Percentiles rank a stretch among this genome's conserved stretches.
These are phyloP conservation scores for Thryonomys swinderianus DNA, from an alignment of 2,113 vertebrate genomes.

Conservation along the genomic window DNA sequence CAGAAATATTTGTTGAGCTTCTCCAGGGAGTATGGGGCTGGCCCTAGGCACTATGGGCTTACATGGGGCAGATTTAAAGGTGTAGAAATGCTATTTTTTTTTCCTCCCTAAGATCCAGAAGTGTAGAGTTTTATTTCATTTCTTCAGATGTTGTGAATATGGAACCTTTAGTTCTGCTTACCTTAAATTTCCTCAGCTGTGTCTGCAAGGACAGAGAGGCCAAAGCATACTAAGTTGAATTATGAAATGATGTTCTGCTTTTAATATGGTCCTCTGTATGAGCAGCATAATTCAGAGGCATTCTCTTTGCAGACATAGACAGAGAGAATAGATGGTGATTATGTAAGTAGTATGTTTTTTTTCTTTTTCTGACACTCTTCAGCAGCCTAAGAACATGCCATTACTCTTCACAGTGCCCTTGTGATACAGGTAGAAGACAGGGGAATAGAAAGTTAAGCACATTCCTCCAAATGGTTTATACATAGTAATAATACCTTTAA, in stretches of 20 bases:
- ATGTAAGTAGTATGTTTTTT: neutral
- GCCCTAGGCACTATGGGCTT: slow-evolving; percentile 4
- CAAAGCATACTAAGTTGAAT: neutral
- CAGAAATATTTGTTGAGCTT: slow-evolving; percentile 66
- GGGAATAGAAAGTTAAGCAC: neutral
- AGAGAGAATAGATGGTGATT: slow-evolving; percentile 61
- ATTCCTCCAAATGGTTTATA: neutral
- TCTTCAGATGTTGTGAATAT: slow-evolving; percentile 21
- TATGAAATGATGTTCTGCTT: neutral
- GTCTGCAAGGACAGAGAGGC: slow-evolving; percentile 34
- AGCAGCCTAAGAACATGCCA: neutral
- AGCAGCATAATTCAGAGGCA: neutral
- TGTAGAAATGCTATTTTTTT: neutral
- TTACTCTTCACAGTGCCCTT: neutral
- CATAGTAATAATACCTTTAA: neutral
- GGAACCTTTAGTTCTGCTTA: slow-evolving; percentile 20
- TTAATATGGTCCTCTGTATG: neutral
- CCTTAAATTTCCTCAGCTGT: slow-evolving; percentile 13
- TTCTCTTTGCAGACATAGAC: slow-evolving; percentile 46
- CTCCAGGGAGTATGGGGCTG: slow-evolving; percentile 48
- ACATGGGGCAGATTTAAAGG: slow-evolving; percentile 15
- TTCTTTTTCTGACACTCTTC: neutral
- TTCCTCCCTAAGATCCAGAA: neutral
- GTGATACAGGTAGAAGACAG: neutral
- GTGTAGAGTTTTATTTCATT: neutral